phyloP scores from a whole-genome alignment of 2,797 vertebrate species.

The Protosalanx chinensis region DNA sequence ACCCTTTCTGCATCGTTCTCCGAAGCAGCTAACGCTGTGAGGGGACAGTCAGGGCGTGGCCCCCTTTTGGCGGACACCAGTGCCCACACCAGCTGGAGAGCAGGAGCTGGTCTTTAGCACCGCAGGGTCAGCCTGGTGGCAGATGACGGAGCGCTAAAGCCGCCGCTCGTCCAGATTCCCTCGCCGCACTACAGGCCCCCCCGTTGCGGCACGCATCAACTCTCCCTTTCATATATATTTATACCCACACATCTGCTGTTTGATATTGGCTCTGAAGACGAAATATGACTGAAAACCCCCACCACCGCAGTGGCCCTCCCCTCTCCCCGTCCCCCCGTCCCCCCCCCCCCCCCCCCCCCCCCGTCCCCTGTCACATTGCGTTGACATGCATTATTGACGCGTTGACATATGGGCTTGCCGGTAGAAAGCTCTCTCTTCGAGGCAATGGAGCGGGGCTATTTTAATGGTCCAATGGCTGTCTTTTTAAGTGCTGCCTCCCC shows the following conservation, averaged over 20 bases:
- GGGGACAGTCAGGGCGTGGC: not conserved
- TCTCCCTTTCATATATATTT: conserved; percentile 35
- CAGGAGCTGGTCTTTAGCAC: not conserved
- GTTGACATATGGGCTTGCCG: conserved; percentile 36
- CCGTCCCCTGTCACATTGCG: conserved; percentile 45
- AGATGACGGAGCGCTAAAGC: not conserved
- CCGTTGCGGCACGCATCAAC: conserved; percentile 6
- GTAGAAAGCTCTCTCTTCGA: conserved; percentile 27
- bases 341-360: not conserved
- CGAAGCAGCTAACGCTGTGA: not conserved
- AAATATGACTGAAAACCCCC: conserved; percentile 43
- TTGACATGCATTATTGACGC: conserved; percentile 51
- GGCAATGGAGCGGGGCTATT: conserved; percentile 31
- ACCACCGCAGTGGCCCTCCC: not conserved
- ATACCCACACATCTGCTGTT: conserved; percentile 41
- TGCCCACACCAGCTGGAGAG: not conserved
- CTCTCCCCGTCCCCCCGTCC: not conserved
- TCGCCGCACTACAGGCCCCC: not conserved
- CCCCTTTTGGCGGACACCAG: not conserved
- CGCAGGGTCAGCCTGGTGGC: not conserved
- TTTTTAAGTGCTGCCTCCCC: not conserved
- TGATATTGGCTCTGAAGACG: conserved; percentile 39
- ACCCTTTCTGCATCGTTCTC: not conserved
- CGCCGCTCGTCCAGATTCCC: not conserved
- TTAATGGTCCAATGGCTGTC: conserved; percentile 18